These are phyloP conservation scores for Axis porcinus DNA, from an alignment of 2,113 vertebrate genomes.

Conservation along the genomic window DNA sequence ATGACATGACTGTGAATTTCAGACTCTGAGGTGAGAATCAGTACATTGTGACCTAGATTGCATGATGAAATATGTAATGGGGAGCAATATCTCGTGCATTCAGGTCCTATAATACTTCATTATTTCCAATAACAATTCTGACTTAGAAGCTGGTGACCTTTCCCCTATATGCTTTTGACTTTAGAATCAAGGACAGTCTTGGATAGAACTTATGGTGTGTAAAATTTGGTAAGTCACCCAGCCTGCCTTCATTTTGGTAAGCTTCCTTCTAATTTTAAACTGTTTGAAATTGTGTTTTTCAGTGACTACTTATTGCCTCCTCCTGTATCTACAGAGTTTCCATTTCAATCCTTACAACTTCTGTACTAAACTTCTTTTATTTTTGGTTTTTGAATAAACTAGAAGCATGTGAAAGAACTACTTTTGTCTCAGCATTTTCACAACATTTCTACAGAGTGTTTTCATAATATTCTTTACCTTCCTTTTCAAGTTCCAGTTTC, in stretches of 20 bases:
- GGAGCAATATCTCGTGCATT: background rate
- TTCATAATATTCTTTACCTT: background rate
- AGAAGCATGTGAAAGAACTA: background rate
- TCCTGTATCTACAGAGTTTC: background rate
- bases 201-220: background rate
- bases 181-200: background rate
- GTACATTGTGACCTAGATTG: background rate
- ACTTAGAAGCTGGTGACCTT: background rate
- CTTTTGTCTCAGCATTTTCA: background rate
- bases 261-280: constrained; percentile 23
- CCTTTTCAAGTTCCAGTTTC: background rate
- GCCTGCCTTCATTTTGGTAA: background rate
- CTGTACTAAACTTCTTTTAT: background rate
- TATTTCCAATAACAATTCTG: background rate
- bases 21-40: background rate
- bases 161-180: background rate
- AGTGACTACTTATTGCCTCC: background rate
- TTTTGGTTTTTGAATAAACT: constrained; percentile 20
- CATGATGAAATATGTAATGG: background rate
- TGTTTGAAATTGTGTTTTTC: background rate
- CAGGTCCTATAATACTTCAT: background rate
- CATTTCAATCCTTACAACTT: background rate
- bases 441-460: background rate
- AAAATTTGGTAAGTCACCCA: background rate
- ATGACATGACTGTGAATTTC: background rate